Evolutionary conservation across 2,113 vertebrate species (phyloP).

Genomic region (Oxyura jamaicensis): DNA sequence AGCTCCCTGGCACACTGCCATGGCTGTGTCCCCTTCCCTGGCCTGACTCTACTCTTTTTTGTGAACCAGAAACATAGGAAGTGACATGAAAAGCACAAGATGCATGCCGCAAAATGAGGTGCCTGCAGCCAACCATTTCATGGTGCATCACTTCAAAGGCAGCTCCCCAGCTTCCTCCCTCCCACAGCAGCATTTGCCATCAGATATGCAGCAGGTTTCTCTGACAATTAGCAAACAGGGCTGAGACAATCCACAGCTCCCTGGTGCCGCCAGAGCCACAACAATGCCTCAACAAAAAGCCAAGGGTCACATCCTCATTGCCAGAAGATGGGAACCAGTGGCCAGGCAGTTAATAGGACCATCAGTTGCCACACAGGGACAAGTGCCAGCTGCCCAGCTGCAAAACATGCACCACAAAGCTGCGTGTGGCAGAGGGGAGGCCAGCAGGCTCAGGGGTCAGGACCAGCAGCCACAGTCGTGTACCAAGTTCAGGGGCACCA

Average conservation of each 20-base stretch:
- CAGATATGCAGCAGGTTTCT: background rate
- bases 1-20: background rate
- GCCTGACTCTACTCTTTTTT: background rate
- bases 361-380: background rate
- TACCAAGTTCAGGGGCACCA: background rate
- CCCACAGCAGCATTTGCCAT: background rate
- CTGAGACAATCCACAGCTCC: background rate
- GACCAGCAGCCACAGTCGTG: too few species aligned
- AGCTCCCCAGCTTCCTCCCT: background rate
- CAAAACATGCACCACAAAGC: background rate
- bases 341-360: background rate
- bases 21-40: fast-evolving
- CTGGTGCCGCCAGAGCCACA: background rate
- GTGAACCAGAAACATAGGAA: fast-evolving
- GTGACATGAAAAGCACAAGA: background rate
- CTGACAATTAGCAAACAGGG: background rate
- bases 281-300: background rate
- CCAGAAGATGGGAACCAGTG: background rate
- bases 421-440: background rate
- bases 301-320: background rate
- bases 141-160: fast-evolving
- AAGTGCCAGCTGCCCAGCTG: background rate
- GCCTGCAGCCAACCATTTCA: background rate
- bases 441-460: too few species aligned
- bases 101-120: background rate